phyloP scores from a whole-genome alignment of 2,797 vertebrate genomes.

The Diplodus puntazzo region DNA sequence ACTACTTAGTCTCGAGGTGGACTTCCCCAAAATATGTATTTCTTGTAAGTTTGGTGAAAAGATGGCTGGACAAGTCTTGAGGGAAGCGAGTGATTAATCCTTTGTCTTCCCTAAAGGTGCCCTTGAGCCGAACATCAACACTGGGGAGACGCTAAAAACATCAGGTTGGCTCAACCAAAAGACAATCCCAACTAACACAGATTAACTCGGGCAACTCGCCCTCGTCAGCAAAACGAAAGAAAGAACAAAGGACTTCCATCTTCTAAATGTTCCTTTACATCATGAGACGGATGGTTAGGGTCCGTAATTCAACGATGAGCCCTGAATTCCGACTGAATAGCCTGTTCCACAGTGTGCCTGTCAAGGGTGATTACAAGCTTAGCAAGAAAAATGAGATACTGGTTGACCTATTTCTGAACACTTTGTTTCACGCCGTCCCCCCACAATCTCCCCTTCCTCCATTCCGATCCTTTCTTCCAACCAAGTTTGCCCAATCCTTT shows the following conservation, averaged over 20 bases:
- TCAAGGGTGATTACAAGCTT: slow-evolving; percentile 84
- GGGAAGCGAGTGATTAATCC: slow-evolving; percentile 20
- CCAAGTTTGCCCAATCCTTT: slow-evolving; percentile 60
- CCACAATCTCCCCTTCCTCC: slow-evolving; percentile 86
- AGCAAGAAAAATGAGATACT: slow-evolving; percentile 83
- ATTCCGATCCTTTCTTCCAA: slow-evolving; percentile 59
- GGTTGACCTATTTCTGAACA: slow-evolving; percentile 83
- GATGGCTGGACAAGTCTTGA: not conserved
- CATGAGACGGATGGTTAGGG: slow-evolving; percentile 59
- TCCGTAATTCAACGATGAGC: slow-evolving; percentile 66
- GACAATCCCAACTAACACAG: slow-evolving; percentile 11
- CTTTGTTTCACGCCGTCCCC: slow-evolving; percentile 84
- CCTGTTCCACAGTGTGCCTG: slow-evolving; percentile 77
- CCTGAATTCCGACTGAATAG: slow-evolving; percentile 69
- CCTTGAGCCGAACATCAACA: slow-evolving; percentile 46
- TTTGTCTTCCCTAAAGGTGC: slow-evolving; percentile 34
- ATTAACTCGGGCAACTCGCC: slow-evolving; percentile 32
- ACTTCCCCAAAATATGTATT: not conserved
- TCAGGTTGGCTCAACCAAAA: slow-evolving; percentile 9
- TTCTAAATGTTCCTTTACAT: slow-evolving; percentile 54
- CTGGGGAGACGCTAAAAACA: not conserved
- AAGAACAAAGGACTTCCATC: slow-evolving; percentile 59
- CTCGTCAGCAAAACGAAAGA: slow-evolving; percentile 13
- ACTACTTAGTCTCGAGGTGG: not conserved
- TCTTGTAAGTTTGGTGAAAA: not conserved